Base-by-base conservation (phyloP, 2,888 invertebrate species). In the Dascillus cervinus region DNA sequence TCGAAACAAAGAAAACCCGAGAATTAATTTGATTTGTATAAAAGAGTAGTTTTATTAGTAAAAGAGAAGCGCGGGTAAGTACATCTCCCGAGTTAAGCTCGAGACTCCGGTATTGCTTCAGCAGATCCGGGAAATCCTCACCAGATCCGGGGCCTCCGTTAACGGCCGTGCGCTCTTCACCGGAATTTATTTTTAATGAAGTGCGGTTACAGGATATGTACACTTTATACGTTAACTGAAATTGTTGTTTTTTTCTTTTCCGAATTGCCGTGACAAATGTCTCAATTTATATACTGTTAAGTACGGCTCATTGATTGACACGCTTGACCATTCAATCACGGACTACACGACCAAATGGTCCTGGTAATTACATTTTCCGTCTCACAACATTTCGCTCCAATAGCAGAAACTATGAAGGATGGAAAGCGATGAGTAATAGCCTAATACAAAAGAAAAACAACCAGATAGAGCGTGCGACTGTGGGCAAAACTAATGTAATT, bases 121-220 rank as follows among this genome's bases (percentile, higher is more conserved):
- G 53, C 45, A 63, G 65, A 67, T 66, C 66, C 65, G 51, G 58
- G 58, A 61, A 65, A 64, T 60, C 60, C 57, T 50, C 55, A 51
- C n/a, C 56, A 63, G 65, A 66, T 64, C 65, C 65, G 52, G 49
- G 55, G 58, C 59, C 63, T 62, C 55, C 58, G 63, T 59, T 57
- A 57, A 57, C 56, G 52, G 54, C 51, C 52, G 43, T 41, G 42
- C 48, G 49, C 53, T 53, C 56, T 56, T 56, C 56, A 49, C 50
- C 49, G 56, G 63, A 66, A 68, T 68, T 67, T 67, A 66, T 67
- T 68, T 68, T 68, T 68, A 69, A 69, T 67, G 66, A 67, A 68
- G 68, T 67, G 64, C 53, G 57, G 54, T 56, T 50, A 40, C 46
- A 41, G 41, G 44, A 35, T 40, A 37, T 36, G 31, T 33, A 34